phyloP scores from a whole-genome alignment of 2,888 invertebrate genomes.

The Chamaedrilus cognettii region DNA sequence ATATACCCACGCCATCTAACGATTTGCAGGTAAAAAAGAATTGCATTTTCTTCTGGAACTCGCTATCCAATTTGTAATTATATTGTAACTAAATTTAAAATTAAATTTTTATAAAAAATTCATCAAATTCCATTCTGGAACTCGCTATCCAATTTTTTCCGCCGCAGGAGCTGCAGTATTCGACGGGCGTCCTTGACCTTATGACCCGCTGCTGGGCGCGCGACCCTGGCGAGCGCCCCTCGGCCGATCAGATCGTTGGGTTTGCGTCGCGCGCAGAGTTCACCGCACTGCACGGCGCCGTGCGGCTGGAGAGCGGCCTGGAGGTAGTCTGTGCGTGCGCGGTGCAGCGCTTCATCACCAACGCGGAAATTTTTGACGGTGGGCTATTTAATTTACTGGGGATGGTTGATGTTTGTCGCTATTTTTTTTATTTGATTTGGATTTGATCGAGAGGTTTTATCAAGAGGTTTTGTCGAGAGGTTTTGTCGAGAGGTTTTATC shows the following conservation, averaged over 20 bases:
- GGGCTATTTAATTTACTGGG: neutral
- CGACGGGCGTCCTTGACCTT: conserved; percentile 79
- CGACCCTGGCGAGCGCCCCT: conserved; percentile 76
- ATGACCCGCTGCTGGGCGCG: conserved; percentile 98
- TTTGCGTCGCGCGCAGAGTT: conserved; percentile 91
- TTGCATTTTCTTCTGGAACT: too few species aligned
- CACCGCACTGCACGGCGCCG: conserved; percentile 80
- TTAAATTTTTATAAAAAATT: too few species aligned
- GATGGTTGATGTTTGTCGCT: neutral
- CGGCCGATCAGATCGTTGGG: conserved; percentile 87
- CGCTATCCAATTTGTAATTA: too few species aligned
- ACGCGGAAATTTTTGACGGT: neutral
- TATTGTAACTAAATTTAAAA: too few species aligned
- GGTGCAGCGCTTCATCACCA: conserved; percentile 2
- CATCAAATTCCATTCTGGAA: too few species aligned
- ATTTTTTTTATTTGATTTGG: neutral
- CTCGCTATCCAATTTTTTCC: too few species aligned
- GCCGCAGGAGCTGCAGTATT: conserved; percentile 57
- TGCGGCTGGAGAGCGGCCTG: conserved; percentile 66
- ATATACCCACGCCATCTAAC: too few species aligned
- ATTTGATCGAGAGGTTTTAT: too few species aligned
- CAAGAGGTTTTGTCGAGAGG: too few species aligned
- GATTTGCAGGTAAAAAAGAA: too few species aligned
- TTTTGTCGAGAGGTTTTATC: too few species aligned
- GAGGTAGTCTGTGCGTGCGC: conserved; percentile 38